phyloP scores from a whole-genome alignment of 2,797 vertebrate species.

The Notoglanidium macrostoma region DNA sequence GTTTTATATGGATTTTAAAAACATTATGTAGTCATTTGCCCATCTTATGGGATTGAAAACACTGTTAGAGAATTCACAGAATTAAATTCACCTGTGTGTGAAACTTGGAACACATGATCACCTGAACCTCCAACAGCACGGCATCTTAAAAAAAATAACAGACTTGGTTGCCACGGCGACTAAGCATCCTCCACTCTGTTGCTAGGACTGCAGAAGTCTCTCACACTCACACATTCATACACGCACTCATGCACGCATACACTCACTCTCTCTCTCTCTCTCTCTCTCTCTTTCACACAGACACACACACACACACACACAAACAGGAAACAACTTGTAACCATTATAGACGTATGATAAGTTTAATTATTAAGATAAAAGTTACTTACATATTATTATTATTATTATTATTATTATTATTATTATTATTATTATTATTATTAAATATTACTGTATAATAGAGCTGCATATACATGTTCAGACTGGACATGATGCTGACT shows the following conservation, averaged over 20 bases:
- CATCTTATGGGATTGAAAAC: not conserved
- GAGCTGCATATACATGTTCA: not conserved
- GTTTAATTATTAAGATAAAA: not conserved
- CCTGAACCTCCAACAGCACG: constrained; percentile 17
- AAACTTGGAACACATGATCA: constrained; percentile 13
- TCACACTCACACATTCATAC: not conserved
- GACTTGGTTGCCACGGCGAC: constrained; percentile 77
- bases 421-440: constrained; percentile 9
- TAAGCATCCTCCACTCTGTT: constrained; percentile 60
- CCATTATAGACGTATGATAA: not conserved
- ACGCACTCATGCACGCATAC: constrained; percentile 4
- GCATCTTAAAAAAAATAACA: constrained; percentile 59
- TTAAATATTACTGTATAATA: constrained; percentile 17
- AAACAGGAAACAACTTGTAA: not conserved
- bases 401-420: constrained; percentile 28
- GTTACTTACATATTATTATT: not conserved
- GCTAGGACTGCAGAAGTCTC: constrained; percentile 70
- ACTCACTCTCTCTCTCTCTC: not conserved
- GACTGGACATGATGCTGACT: constrained; percentile 9
- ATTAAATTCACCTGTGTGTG: not conserved
- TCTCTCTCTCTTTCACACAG: not conserved
- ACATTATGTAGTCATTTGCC: not conserved
- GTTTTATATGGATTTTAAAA: not conserved
- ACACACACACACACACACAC: constrained; percentile 8
- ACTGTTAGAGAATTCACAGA: not conserved